Evolutionary conservation across 2,888 invertebrate genomes (phyloP), one percentile per base, ranked within the genome.

Genomic region (Bugula neritina): DNA sequence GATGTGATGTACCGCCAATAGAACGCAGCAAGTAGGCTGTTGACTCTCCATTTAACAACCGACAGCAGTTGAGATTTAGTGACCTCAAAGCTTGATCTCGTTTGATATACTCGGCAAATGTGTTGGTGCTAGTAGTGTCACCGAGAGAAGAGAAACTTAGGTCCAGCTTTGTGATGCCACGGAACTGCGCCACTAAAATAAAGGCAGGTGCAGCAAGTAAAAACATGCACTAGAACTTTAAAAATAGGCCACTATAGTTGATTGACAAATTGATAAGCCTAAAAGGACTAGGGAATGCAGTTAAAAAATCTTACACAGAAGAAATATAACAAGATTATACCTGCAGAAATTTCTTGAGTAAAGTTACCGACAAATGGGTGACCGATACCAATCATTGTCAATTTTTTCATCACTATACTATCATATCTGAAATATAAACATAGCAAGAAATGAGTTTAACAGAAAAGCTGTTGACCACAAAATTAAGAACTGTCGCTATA

Each of bases 1-100:
- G n/a, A n/a, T n/a, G n/a, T n/a, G n/a, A n/a, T n/a, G n/a, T 63
- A 63, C 63, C 34, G 31, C 63, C 63, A 31, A 63, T 63, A 17
- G 63, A 63, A 10, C 27, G 21, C 25, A 63, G 27, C 2, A 63
- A 27, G 10, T 31, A 13, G 27, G 63, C 63, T 25, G 63, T 63
- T 10, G 63, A 63, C 17, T 63, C 63, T 13, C 63, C 63, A 13
- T 21, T 21, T 2, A 31, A 31, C 5, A 63, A 27, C 27, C 31
- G 27, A 27, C 63, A 63, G 31, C 63, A 63, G 34, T 63, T 63
- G 2, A 63, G 31, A 27, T 63, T 63, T 27, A 63, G n/a, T 13
- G 63, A 63, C 17, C 31, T 21, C 31, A 63, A 31, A 27, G 63
- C 63, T 27, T 63, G 27, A 27, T 63, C 63, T 63, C 63, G 2